A percentile compares a stretch with the other conserved stretches of the same genome.
These are phyloP conservation scores for Halyomorpha halys DNA, from an alignment of 1,140 invertebrate species.

Conservation along the genomic window DNA sequence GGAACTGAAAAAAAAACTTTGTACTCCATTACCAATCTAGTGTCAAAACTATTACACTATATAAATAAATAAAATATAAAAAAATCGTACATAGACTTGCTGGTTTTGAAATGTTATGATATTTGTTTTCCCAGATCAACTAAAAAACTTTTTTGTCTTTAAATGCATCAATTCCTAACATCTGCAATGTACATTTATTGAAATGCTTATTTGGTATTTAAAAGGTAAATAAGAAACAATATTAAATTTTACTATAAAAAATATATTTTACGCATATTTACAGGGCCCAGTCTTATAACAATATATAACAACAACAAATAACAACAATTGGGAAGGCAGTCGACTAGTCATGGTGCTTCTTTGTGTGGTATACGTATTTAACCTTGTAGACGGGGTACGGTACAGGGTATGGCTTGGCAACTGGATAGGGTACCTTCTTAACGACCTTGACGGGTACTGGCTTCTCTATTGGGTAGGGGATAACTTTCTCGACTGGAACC, in stretches of 20 bases:
- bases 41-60: too few relatives aligned
- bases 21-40: too few relatives aligned
- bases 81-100: too few relatives aligned
- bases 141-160: too few relatives aligned
- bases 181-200: too few relatives aligned
- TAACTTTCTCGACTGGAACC: conserved; percentile 31
- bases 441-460: conserved; percentile 31
- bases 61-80: too few relatives aligned
- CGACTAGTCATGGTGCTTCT: conserved; percentile 16
- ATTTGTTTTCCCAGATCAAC: too few relatives aligned
- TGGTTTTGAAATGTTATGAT: too few relatives aligned
- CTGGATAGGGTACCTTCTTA: conserved; percentile 31
- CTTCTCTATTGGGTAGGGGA: conserved; percentile 31
- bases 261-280: conserved; percentile 8
- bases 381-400: conserved; percentile 32
- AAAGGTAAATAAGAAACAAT: neutral
- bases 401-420: conserved; percentile 31
- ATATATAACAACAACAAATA: conserved; percentile 8
- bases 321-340: neutral
- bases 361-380: conserved; percentile 30
- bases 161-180: too few relatives aligned
- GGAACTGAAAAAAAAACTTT: too few relatives aligned
- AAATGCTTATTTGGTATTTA: too few relatives aligned
- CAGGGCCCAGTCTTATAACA: conserved; percentile 12
- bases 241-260: neutral